Percentiles rank a stretch among this genome's conserved stretches.
These are phyloP conservation scores for Amblyjoppa proteus DNA, from an alignment of 2,888 invertebrate genomes.

Conservation along the genomic window DNA sequence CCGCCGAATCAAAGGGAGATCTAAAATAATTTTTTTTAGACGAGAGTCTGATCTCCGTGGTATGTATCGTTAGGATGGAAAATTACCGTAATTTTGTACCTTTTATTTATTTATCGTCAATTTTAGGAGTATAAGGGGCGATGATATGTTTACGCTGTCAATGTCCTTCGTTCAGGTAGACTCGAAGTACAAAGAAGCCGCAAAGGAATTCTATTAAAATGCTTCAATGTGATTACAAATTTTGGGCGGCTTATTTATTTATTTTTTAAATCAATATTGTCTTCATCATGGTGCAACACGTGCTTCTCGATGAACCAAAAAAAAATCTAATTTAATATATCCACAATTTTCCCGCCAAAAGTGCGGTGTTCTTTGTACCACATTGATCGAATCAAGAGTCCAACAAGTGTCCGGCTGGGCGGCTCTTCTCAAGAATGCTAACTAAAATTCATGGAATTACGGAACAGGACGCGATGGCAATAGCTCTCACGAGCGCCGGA, in stretches of 20 bases:
- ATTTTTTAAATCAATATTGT: no score
- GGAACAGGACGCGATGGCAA: not conserved
- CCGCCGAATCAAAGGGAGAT: conserved; percentile 33
- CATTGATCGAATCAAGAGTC: not conserved
- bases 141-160: not conserved
- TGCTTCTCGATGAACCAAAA: not conserved
- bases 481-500: not conserved
- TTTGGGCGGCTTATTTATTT: no score
- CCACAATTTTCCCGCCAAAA: conserved; percentile 10
- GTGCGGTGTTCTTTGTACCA: not conserved
- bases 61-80: not conserved
- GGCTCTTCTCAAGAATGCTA: not conserved
- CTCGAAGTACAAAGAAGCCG: no score
- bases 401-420: conserved; percentile 4
- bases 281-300: no score
- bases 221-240: no score
- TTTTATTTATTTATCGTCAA: not conserved
- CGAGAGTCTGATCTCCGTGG: not conserved
- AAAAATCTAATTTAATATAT: not conserved
- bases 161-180: not conserved
- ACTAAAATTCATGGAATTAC: not conserved
- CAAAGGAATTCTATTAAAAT: no score
- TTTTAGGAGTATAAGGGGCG: not conserved
- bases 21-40: not conserved
- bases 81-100: conserved; percentile 18